A percentile compares a stretch with the other conserved stretches of the same genome.
Evolutionary conservation across 2,888 invertebrate genomes (phyloP).

Genomic region (Elegia similella): DNA sequence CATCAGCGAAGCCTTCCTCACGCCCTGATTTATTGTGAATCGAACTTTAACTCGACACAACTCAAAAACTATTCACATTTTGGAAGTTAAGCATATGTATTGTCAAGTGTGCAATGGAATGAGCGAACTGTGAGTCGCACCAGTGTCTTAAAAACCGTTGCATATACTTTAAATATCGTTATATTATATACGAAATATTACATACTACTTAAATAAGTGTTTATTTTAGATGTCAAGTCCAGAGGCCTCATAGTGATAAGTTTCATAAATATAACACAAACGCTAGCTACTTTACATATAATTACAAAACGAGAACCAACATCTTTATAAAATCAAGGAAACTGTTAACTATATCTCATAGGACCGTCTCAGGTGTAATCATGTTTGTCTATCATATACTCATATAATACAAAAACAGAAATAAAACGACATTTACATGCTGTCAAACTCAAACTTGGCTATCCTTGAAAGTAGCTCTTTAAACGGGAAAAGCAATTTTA

Average conservation of each 20-base stretch:
- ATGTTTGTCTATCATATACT: background rate
- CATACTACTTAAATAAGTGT: slow-evolving; percentile 40
- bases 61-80: slow-evolving; percentile 82
- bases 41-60: slow-evolving; percentile 55
- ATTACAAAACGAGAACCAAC: background rate
- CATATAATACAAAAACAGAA: slow-evolving; percentile 5
- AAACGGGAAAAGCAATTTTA: slow-evolving; percentile 7
- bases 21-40: slow-evolving; percentile 68
- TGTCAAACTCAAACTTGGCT: slow-evolving; percentile 10
- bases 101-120: slow-evolving; percentile 43
- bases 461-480: background rate
- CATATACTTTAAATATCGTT: slow-evolving; percentile 35
- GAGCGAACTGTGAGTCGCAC: slow-evolving; percentile 62
- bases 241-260: slow-evolving; percentile 39
- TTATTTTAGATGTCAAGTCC: slow-evolving; percentile 49
- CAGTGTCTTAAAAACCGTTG: slow-evolving; percentile 52
- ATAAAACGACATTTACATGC: slow-evolving; percentile 13
- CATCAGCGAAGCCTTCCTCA: slow-evolving; percentile 67
- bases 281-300: slow-evolving; percentile 4
- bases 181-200: slow-evolving; percentile 34
- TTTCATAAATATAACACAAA: slow-evolving; percentile 9
- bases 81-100: slow-evolving; percentile 59
- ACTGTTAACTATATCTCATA: background rate
- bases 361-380: background rate
- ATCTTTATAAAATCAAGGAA: slow-evolving; percentile 8